Base-by-base conservation (phyloP, 2,113 vertebrate genomes). In the Centropristis striata region DNA sequence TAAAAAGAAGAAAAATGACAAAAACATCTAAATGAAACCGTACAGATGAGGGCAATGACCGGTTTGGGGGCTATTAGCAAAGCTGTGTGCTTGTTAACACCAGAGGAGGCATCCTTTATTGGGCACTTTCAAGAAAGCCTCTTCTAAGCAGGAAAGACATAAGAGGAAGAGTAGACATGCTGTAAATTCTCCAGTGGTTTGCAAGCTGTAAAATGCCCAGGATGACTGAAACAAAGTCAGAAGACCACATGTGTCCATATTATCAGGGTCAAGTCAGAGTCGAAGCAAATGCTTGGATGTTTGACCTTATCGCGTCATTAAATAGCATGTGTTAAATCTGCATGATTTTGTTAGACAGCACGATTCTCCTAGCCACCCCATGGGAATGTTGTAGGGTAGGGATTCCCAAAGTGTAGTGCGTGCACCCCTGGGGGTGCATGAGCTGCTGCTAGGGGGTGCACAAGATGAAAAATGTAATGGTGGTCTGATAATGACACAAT, bases 101-200 rank as follows among this genome's bases (percentile, higher is more conserved):
- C 4, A 4, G 16, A 27, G 25, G 50, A 13, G 27, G 50, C 21
- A 14, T 8, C 10, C 37, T 27, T 49, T n/a, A 53, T 23, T 28
- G 5, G 50, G 13, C 8, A 20, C 3, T 28, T 59, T 21, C 32
- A 51, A 13, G 8, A 18, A n/a, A 5, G 4, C 18, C 44, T 69
- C 54, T 23, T 23, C 21, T 13, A n/a, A 15, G 28, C 11, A 39
- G 61, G 8, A 67, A 41, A 58, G 27, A 58, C 11, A 36, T 14
- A 16, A 25, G 9, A 21, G 28, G 37, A 23, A 16, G 23, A 46
- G 49, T 11, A 0, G 13, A 37, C 0, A 5, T 50, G 71, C 39
- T 64, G n/a, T 75, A 65, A 65, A 75, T 53, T 54, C 9, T 37
- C 13, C 44, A 21, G 23, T 42, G 58, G 25, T 7, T 46, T 3